Base-by-base conservation (phyloP, 2,888 invertebrate genomes). In the Caenorhabditis macrosperma region DNA sequence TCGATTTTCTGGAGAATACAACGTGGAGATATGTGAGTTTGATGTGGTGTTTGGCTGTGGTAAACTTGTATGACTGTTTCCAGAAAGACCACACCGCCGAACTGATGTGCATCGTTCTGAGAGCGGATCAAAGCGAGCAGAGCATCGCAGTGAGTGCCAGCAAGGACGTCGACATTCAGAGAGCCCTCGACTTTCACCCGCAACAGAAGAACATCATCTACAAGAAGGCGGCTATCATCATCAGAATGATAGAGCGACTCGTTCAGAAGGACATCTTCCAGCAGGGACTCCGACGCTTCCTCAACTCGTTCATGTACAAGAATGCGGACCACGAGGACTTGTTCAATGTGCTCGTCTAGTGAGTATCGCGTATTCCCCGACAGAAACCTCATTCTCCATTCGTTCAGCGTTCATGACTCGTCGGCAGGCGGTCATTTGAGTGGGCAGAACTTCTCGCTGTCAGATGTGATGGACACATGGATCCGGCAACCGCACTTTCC, bases 271-370 rank as follows among this genome's bases (percentile, higher is more conserved):
- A 85, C 20, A 64, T 76, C 0, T 87, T 87, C 68, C 82, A 78
- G 17, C 44, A 81, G 33, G 88, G 86, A 26, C 80, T 88, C 17
- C 44, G 75, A 9, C 59, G 71, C 15, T 87, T 85, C 59, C 63
- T 88, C 12, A 72, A 76, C 33, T 61, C 63, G 38, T 84, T 83
- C 59, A 59, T 74, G 17, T 88, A 86, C 64, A 76, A 82, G 10
- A 88, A 86, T 68, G 87, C 86, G 2, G 85, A 86, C 55, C 83
- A 85, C 46, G 78, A 83, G n/a, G 86, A 87, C 66, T 59, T 87
- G 52, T 81, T 86, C 50, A 75, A 79, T 48, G 83, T 81, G n/a
- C 74, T 87, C 10, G 71, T 77, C n/a, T 81, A 85, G 86, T 86
- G 38, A 68, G 80, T 72, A 35, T 50, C 33, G n/a, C n/a, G n/a